Evolutionary conservation across 2,888 invertebrate species (phyloP).

Genomic region (Rhogogaster chlorosoma): DNA sequence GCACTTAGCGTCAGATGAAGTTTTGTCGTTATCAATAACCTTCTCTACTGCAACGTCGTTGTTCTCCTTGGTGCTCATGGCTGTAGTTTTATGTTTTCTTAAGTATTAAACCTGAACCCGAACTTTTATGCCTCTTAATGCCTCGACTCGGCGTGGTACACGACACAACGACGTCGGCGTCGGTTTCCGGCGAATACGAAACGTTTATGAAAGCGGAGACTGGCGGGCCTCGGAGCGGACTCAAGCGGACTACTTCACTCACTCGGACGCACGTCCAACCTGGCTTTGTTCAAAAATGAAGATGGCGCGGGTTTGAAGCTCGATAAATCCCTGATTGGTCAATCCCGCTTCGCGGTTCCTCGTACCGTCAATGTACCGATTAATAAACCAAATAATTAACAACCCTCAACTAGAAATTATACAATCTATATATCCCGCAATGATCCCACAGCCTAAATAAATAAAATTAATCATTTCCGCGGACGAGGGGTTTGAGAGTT

Average conservation of each 20-base stretch:
- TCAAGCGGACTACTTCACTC: conserved; percentile 84
- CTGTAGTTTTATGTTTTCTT: neutral
- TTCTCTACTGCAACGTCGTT: conserved; percentile 92
- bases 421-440: conserved; percentile 57
- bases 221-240: conserved; percentile 80
- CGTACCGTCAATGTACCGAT: conserved; percentile 40
- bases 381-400: conserved; percentile 31
- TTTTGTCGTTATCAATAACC: conserved; percentile 88
- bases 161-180: conserved; percentile 63
- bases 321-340: conserved; percentile 78
- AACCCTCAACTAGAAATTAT: conserved; percentile 54
- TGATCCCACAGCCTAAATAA: conserved; percentile 56
- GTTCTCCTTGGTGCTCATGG: conserved; percentile 92
- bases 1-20: conserved; percentile 86
- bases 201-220: conserved; percentile 62
- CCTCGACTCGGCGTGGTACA: conserved; percentile 48
- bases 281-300: conserved; percentile 90
- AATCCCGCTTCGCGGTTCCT: conserved; percentile 65
- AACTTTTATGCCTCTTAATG: conserved; percentile 15
- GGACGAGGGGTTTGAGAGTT: conserved; percentile 86
- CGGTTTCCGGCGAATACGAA: conserved; percentile 75
- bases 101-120: neutral
- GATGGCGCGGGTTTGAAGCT: conserved; percentile 87
- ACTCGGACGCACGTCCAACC: conserved; percentile 77
- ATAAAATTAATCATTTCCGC: conserved; percentile 73